These are phyloP conservation scores for Urocitellus parryii DNA, from an alignment of 2,113 vertebrate genomes.

Conservation along the genomic window DNA sequence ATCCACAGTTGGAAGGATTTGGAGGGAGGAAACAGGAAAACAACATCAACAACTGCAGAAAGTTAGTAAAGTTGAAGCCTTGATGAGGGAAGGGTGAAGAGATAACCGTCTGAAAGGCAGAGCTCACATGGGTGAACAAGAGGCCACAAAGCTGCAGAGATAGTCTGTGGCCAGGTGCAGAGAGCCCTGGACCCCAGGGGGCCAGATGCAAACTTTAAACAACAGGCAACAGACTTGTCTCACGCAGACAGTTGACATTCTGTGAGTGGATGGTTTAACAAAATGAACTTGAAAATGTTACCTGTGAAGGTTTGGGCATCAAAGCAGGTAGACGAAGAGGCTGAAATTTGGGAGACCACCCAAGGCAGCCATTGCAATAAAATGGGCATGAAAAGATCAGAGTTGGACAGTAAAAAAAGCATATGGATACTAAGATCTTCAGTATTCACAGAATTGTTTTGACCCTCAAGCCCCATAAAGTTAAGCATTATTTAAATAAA, in stretches of 20 bases:
- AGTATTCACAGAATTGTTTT: neutral
- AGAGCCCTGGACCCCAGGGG: neutral
- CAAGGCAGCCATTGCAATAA: neutral
- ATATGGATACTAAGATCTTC: neutral
- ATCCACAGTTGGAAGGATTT: neutral
- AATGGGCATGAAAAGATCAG: neutral
- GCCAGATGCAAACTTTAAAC: neutral
- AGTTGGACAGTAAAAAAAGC: neutral
- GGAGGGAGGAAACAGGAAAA: neutral
- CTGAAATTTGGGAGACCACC: neutral
- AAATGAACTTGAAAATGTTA: neutral
- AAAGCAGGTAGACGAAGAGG: neutral
- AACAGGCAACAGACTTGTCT: neutral
- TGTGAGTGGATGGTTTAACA: neutral
- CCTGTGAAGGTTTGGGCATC: neutral
- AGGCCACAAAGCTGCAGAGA: neutral
- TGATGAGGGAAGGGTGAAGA: neutral
- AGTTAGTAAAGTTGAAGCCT: neutral
- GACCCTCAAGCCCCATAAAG: neutral
- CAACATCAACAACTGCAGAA: neutral
- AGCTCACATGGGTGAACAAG: neutral
- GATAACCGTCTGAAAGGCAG: neutral
- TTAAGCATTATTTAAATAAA: conserved; percentile 31
- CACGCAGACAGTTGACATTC: neutral
- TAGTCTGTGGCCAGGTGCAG: neutral